Percentiles rank a stretch among this genome's conserved stretches.
Evolutionary conservation across 2,797 vertebrate species (phyloP).

Genomic region (Thaleichthys pacificus): DNA sequence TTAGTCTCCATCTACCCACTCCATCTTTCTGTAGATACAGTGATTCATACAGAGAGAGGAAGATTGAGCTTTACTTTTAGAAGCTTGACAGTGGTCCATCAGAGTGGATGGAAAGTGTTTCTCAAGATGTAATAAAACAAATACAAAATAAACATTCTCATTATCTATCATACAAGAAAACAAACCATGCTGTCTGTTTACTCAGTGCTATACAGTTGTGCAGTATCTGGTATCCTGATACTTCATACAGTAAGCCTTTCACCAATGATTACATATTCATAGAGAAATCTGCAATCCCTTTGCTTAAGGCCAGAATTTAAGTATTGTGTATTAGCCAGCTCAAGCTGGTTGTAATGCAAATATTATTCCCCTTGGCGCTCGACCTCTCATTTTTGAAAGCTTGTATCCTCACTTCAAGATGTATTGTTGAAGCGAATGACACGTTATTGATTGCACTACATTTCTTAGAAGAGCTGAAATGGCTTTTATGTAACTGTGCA

Average conservation of each 20-base stretch:
- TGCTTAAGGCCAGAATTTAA: not conserved
- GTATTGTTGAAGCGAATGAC: slow-evolving; percentile 3
- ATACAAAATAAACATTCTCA: not conserved
- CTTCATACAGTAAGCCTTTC: not conserved
- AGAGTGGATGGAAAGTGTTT: not conserved
- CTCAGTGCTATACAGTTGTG: not conserved
- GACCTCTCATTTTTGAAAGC: not conserved
- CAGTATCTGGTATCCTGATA: not conserved
- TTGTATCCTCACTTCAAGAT: not conserved
- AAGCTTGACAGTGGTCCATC: not conserved
- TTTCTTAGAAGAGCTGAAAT: not conserved
- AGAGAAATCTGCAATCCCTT: not conserved
- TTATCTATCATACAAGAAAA: not conserved
- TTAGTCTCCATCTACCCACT: not conserved
- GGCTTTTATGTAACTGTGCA: not conserved
- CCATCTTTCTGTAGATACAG: not conserved
- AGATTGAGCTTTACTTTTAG: slow-evolving; percentile 8
- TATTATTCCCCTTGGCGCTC: not conserved
- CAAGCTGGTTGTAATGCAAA: not conserved
- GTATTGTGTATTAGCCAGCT: not conserved
- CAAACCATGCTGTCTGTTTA: not conserved
- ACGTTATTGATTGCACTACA: not conserved
- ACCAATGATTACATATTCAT: not conserved
- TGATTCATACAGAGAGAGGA: slow-evolving; percentile 3
- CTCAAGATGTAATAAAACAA: not conserved